These are phyloP conservation scores for Portunus trituberculatus DNA, from an alignment of 1,140 invertebrate genomes.

Conservation along the genomic window DNA sequence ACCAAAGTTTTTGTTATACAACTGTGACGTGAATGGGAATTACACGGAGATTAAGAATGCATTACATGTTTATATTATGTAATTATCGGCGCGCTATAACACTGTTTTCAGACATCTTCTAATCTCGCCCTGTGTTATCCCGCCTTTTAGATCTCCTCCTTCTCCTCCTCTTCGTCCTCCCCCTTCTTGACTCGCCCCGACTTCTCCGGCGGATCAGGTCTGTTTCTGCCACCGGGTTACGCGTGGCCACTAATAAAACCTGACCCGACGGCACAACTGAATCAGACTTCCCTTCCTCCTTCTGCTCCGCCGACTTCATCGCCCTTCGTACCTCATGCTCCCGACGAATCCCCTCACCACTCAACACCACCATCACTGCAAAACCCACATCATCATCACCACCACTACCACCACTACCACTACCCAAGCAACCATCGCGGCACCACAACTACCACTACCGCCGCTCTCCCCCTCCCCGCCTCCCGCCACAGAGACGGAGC, in stretches of 20 bases:
- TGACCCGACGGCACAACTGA: background rate
- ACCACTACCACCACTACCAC: background rate
- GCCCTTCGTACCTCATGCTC: background rate
- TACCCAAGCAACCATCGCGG: background rate
- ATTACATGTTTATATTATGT: background rate
- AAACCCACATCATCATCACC: background rate
- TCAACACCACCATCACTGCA: background rate
- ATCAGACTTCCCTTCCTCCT: background rate
- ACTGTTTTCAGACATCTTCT: background rate
- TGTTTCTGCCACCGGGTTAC: constrained; percentile 52
- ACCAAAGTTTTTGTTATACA: background rate
- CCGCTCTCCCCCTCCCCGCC: background rate
- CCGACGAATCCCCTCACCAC: background rate
- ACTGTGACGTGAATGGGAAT: background rate
- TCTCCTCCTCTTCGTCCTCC: background rate
- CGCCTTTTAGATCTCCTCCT: background rate
- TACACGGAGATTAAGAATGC: background rate
- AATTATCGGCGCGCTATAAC: no score
- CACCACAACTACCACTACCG: background rate
- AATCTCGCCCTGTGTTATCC: background rate
- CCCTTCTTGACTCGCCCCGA: background rate
- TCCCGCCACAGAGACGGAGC: background rate
- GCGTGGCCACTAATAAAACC: constrained; percentile 58
- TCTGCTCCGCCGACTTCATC: background rate
- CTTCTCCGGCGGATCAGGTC: background rate